Conservation (phyloP, 2,113 vertebrate species). For the Eonycteris spelaea region DNA sequence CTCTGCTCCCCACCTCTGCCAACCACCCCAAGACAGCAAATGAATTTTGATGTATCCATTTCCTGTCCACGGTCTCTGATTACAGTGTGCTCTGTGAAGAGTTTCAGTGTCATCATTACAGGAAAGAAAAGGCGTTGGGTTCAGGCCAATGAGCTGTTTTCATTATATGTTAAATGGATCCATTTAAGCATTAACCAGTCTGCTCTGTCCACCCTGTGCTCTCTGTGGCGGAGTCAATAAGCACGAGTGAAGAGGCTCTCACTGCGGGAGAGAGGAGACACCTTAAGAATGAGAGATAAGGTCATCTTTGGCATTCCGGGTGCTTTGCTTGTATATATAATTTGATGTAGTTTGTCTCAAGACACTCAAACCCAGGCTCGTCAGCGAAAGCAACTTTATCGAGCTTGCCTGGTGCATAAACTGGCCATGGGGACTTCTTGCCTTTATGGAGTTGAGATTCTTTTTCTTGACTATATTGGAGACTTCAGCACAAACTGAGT, state of each 20-base stretch:
- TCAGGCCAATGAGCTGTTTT: background rate
- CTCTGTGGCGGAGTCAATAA: background rate
- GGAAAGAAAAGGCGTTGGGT: slow-evolving; percentile 33
- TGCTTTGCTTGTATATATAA: slow-evolving; percentile 57
- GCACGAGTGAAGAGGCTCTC: background rate
- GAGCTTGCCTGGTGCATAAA: slow-evolving; percentile 16
- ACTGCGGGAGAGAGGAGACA: background rate
- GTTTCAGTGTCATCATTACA: slow-evolving; percentile 24
- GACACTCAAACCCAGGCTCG: slow-evolving; percentile 51
- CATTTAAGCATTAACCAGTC: background rate
- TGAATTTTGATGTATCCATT: slow-evolving; percentile 39
- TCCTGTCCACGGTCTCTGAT: slow-evolving; percentile 18
- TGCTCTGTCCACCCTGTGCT: background rate
- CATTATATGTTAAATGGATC: background rate
- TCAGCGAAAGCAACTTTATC: slow-evolving; percentile 57
- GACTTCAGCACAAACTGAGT: slow-evolving; percentile 30
- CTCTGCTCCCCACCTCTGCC: slow-evolving; percentile 2
- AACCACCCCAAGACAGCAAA: background rate
- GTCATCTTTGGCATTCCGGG: background rate
- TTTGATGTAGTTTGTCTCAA: slow-evolving; percentile 72
- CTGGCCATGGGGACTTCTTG: slow-evolving; percentile 45
- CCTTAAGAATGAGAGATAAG: slow-evolving; percentile 35
- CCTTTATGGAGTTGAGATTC: slow-evolving; percentile 59
- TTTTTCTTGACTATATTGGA: slow-evolving; percentile 33
- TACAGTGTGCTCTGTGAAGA: background rate